Evolutionary conservation across 2,113 vertebrate genomes (phyloP).

Genomic region (Setophaga coronata): DNA sequence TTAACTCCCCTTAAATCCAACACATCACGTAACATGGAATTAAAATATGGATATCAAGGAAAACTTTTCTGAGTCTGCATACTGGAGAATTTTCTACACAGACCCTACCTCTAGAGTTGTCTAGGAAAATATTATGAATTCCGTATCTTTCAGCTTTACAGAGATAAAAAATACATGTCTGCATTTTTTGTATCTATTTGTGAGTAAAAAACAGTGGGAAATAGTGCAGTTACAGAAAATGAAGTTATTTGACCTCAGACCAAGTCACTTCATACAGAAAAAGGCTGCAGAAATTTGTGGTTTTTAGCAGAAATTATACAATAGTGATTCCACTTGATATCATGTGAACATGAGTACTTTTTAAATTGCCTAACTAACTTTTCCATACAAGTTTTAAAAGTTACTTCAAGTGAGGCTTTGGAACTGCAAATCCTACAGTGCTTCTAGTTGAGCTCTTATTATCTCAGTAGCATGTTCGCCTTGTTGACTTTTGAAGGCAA

Average conservation of each 20-base stretch:
- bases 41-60: not conserved
- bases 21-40: not conserved
- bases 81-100: rapidly evolving
- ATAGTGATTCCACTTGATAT: not conserved
- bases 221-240: not conserved
- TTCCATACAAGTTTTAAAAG: not conserved
- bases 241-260: not conserved
- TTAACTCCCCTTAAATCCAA: not conserved
- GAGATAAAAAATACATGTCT: not conserved
- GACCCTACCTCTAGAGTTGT: not conserved
- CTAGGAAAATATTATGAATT: not conserved
- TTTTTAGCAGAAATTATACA: not conserved
- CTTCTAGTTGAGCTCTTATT: not conserved
- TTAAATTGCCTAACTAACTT: not conserved
- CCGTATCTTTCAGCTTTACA: not conserved
- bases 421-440: not conserved
- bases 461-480: not conserved
- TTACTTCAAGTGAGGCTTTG: not conserved
- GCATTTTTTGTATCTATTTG: not conserved
- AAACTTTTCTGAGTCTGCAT: not conserved
- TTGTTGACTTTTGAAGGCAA: not conserved
- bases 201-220: not conserved
- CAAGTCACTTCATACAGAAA: not conserved
- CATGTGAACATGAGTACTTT: not conserved
- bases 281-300: not conserved